A percentile compares a stretch with the other conserved stretches of the same genome.
These are phyloP conservation scores for Pluvialis apricaria DNA, from an alignment of 2,113 vertebrate species.

Conservation along the genomic window DNA sequence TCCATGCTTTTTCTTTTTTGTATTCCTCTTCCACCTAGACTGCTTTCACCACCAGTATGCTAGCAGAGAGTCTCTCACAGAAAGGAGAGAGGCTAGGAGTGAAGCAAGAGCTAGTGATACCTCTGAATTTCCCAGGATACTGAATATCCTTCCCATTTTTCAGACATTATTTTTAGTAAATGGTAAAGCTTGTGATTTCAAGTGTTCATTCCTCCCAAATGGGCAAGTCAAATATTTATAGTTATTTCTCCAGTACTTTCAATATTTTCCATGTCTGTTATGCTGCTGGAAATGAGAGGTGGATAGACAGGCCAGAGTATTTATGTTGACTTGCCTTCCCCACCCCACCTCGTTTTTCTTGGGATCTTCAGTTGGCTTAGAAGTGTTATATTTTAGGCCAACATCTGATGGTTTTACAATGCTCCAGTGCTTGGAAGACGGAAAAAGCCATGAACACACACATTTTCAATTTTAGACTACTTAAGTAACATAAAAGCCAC, in stretches of 20 bases:
- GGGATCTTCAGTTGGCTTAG: background rate
- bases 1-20: background rate
- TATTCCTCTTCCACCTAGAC: background rate
- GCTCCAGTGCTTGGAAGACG: background rate
- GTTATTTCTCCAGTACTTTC: slow-evolving; percentile 35
- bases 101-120: background rate
- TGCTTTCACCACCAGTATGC: background rate
- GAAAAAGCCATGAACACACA: background rate
- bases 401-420: background rate
- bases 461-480: background rate
- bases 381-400: background rate
- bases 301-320: background rate
- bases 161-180: slow-evolving; percentile 42
- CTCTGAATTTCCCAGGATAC: background rate
- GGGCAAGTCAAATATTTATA: slow-evolving; percentile 27
- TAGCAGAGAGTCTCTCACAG: background rate
- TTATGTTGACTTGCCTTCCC: background rate
- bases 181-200: slow-evolving; percentile 27
- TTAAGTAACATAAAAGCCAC: background rate
- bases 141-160: slow-evolving; percentile 12
- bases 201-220: background rate
- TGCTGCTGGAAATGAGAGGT: background rate
- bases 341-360: background rate
- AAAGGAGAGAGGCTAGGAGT: background rate
- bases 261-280: slow-evolving; percentile 1